A percentile compares a stretch with the other conserved stretches of the same genome.
Conservation (phyloP, 2,888 invertebrate species). For the Iphiclides podalirius region DNA sequence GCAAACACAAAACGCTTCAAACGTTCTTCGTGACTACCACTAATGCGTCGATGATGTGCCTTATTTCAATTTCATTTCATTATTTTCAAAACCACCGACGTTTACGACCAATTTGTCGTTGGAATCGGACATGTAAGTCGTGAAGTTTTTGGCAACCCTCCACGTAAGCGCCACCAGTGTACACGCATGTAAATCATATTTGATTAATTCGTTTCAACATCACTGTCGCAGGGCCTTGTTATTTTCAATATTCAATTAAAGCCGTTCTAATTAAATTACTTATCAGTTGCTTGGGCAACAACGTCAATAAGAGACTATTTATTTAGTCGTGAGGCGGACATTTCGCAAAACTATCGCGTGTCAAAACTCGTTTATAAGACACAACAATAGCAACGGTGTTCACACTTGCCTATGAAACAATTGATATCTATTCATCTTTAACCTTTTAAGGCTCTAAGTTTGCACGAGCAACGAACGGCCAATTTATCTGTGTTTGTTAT, state of each 20-base stretch:
- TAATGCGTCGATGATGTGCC: too few relatives aligned
- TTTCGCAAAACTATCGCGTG: constrained; percentile 72
- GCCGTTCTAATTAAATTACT: constrained; percentile 67
- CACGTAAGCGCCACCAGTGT: background rate
- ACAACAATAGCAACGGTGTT: constrained; percentile 63
- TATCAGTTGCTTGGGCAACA: constrained; percentile 59
- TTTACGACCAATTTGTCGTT: too few relatives aligned
- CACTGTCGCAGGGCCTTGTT: constrained; percentile 40
- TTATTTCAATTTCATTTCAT: too few relatives aligned
- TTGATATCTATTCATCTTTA: constrained; percentile 67
- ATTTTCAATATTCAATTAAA: constrained; percentile 65
- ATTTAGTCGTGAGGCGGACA: constrained; percentile 63
- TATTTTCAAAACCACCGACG: too few relatives aligned
- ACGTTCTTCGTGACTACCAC: too few relatives aligned
- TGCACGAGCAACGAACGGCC: constrained; percentile 18
- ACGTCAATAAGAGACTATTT: constrained; percentile 66
- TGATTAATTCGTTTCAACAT: constrained; percentile 58
- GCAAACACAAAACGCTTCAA: too few relatives aligned
- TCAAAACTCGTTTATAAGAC: constrained; percentile 70
- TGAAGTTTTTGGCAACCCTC: constrained; percentile 14
- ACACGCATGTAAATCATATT: constrained; percentile 46
- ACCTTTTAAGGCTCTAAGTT: constrained; percentile 45
- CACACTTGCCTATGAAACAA: constrained; percentile 73
- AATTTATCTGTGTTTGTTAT: constrained; percentile 20
- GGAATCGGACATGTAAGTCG: background rate